These are phyloP conservation scores for Hemithea aestivaria DNA, from an alignment of 2,888 invertebrate species.

Conservation along the genomic window DNA sequence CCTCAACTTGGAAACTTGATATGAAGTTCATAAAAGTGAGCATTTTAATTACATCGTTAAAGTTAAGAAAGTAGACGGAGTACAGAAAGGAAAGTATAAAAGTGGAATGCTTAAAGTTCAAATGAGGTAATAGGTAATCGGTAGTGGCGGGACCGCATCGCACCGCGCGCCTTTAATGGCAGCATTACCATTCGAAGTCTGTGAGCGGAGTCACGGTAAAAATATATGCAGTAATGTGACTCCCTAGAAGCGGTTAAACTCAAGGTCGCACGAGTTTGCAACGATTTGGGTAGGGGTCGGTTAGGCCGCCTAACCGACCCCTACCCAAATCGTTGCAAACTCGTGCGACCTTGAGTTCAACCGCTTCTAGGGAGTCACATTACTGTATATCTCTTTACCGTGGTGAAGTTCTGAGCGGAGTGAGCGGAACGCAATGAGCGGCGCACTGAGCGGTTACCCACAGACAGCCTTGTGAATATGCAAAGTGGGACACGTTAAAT, in stretches of 20 bases:
- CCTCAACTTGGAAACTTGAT: no score
- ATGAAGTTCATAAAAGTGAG: no score
- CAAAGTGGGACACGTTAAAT: slow-evolving; percentile 58
- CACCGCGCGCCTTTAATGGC: slow-evolving; percentile 44
- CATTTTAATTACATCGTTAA: not conserved
- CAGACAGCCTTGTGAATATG: slow-evolving; percentile 64
- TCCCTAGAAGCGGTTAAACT: no score
- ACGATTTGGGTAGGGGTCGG: no score
- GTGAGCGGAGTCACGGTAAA: slow-evolving; percentile 20
- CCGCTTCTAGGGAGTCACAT: no score
- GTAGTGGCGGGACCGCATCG: slow-evolving; percentile 30
- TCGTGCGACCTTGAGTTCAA: no score
- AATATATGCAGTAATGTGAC: no score
- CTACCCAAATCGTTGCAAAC: no score
- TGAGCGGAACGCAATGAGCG: slow-evolving; percentile 3
- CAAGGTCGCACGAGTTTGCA: no score
- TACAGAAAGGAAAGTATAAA: slow-evolving; percentile 1
- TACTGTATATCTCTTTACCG: no score
- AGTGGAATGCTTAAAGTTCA: slow-evolving; percentile 21
- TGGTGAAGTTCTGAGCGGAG: slow-evolving; percentile 5
- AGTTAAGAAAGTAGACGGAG: not conserved
- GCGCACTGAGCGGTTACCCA: slow-evolving; percentile 31
- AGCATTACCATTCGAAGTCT: slow-evolving; percentile 63
- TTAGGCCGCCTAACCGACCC: no score
- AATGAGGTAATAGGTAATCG: slow-evolving; percentile 38